These are phyloP conservation scores for Lordiphosa clarofinis DNA, from an alignment of 1,140 invertebrate genomes.

Conservation along the genomic window DNA sequence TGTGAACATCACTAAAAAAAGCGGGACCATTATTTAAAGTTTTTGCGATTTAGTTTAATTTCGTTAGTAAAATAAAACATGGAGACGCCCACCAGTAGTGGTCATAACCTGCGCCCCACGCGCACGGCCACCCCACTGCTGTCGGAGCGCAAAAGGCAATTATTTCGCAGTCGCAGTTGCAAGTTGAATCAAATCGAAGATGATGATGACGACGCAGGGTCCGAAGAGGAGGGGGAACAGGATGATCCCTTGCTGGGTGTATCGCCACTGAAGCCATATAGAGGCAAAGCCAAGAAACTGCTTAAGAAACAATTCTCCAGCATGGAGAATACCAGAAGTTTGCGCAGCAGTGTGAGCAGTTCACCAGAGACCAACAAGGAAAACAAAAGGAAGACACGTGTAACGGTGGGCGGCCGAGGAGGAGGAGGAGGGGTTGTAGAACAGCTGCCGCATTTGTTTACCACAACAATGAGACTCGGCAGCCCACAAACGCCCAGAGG, in stretches of 20 bases:
- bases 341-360: constrained; percentile 34
- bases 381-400: constrained; percentile 48
- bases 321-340: neutral
- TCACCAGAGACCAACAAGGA: constrained; percentile 66
- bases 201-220: constrained; percentile 37
- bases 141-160: constrained; percentile 64
- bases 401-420: neutral
- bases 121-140: constrained; percentile 55
- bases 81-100: constrained; percentile 62
- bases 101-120: constrained; percentile 24
- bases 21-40: constrained; percentile 46
- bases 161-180: constrained; percentile 41
- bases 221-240: too few relatives aligned
- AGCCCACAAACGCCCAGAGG: constrained; percentile 33
- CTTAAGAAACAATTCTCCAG: constrained; percentile 6
- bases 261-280: constrained; percentile 40
- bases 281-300: constrained; percentile 11
- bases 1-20: constrained; percentile 42
- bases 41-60: constrained; percentile 20
- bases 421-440: constrained; percentile 16
- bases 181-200: constrained; percentile 40
- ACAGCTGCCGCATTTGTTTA: constrained; percentile 57
- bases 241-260: constrained; percentile 51
- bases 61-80: constrained; percentile 29
- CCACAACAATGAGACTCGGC: constrained; percentile 54